Conservation (phyloP, 2,888 invertebrate species). For the Drosophila subsilvestris region DNA sequence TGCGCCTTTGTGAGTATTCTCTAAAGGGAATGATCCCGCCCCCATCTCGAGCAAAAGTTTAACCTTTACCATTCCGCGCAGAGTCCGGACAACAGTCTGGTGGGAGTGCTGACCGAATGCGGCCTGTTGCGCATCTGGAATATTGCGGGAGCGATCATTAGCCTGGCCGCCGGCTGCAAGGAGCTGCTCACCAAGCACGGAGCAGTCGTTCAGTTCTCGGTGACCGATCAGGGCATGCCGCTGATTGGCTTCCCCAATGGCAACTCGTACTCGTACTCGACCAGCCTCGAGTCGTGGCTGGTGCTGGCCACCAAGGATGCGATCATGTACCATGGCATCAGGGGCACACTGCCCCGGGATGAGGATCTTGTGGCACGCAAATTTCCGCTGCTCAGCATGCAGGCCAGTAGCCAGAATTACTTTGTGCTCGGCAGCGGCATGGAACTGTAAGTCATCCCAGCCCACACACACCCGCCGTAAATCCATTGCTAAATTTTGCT, state of each 20-base stretch:
- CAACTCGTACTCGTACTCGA: constrained; percentile 92
- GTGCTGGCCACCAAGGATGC: constrained; percentile 86
- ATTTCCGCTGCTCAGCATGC: constrained; percentile 83
- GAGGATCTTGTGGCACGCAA: constrained; percentile 79
- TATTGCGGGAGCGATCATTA: constrained; percentile 66
- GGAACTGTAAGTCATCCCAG: constrained; percentile 71
- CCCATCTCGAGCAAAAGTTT: background rate
- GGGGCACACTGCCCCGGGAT: constrained; percentile 83
- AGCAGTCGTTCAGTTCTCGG: constrained; percentile 86
- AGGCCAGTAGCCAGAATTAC: constrained; percentile 81
- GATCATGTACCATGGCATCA: constrained; percentile 84
- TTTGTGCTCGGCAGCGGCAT: constrained; percentile 61
- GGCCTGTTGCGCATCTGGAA: constrained; percentile 83
- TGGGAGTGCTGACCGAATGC: constrained; percentile 83
- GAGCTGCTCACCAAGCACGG: constrained; percentile 83
- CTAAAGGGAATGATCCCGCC: background rate
- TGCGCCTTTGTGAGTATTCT: constrained; percentile 82
- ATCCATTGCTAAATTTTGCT: background rate
- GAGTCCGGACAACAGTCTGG: constrained; percentile 82
- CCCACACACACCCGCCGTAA: too few species aligned
- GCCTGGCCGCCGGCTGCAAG: constrained; percentile 79
- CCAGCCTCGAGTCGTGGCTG: constrained; percentile 90
- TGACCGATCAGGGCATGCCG: constrained; percentile 90
- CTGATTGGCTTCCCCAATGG: constrained; percentile 93
- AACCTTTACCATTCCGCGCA: constrained; percentile 32